Evolutionary conservation across 2,888 invertebrate genomes (phyloP), one percentile per base, ranked within the genome.

Genomic region (Camponotus fellah): DNA sequence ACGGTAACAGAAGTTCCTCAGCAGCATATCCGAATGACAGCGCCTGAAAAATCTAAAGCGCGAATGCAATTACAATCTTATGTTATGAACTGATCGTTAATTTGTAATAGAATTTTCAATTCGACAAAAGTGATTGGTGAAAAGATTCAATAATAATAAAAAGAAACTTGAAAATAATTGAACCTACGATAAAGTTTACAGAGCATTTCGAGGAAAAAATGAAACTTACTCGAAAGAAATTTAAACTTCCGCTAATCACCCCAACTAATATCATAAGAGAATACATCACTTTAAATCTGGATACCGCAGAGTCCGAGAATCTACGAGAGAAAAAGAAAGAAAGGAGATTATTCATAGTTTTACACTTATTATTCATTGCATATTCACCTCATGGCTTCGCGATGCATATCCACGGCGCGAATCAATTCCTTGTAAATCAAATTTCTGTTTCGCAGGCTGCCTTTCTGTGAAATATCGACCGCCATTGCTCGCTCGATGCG

Each of bases 331-430:
- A 9, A 5, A 2, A 9, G 26, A 26, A 2, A 26, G 26, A 26
- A 26, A 26, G 2, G 17, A n/a, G 6, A 69, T 53, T 46, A 21
- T 34, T 5, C n/a, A 2, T 53, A 3, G 12, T 43, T 43, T 3
- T 26, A 26, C 26, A 56, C 3, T 3, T 21, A 12, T 43, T 17
- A 21, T 43, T 0, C 3, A 2, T 43, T 46, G 8, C 21, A 37
- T 65, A 76, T 46, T 9, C 58, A 72, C 74, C 9, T 49, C 3
- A 76, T 21, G 53, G 65, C 64, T 53, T 65, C 53, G 10, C 76
- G 76, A 76, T 76, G 76, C 32, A 76, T 65, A 53, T 76, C 21
- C 2, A 77, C 17, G 17, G 77, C 64, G 53, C 10, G 37, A 65
- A 76, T 37, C 37, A 76, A 64, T 37, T 8, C 4, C 0, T 64